A percentile compares a stretch with the other conserved stretches of the same genome.
These are phyloP conservation scores for Merluccius polli DNA, from an alignment of 2,797 vertebrate genomes.

Conservation along the genomic window DNA sequence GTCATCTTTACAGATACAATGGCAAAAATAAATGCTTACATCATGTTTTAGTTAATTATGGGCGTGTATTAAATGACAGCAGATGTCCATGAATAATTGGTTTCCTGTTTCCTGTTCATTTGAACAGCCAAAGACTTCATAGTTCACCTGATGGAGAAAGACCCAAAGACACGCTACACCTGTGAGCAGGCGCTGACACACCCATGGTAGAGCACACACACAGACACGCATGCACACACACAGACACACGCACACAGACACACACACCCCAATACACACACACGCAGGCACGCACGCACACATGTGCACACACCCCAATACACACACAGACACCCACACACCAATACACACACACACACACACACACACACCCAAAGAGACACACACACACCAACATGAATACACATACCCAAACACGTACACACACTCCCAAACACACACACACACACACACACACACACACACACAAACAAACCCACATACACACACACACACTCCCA, in stretches of 20 bases:
- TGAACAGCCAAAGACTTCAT: conserved; percentile 94
- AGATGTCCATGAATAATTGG: background rate
- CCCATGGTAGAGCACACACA: conserved; percentile 74
- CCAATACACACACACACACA: background rate
- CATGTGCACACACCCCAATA: background rate
- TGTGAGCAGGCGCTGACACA: conserved; percentile 96
- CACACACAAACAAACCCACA: background rate
- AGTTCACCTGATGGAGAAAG: conserved; percentile 92
- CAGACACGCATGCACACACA: background rate
- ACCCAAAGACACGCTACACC: conserved; percentile 82
- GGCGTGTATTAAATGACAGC: background rate
- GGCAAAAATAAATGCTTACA: background rate
- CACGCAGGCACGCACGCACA: background rate
- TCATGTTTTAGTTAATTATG: background rate
- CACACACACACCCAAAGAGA: background rate
- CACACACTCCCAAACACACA: background rate
- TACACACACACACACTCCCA: background rate
- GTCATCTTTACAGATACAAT: background rate
- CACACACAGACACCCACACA: too few relatives aligned
- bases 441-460: background rate
- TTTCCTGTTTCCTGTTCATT: conserved; percentile 1
- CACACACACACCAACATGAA: background rate
- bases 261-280: background rate
- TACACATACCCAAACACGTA: background rate
- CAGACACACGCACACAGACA: background rate